These are phyloP conservation scores for Odocoileus virginianus DNA, from an alignment of 2,113 vertebrate genomes.

Conservation along the genomic window DNA sequence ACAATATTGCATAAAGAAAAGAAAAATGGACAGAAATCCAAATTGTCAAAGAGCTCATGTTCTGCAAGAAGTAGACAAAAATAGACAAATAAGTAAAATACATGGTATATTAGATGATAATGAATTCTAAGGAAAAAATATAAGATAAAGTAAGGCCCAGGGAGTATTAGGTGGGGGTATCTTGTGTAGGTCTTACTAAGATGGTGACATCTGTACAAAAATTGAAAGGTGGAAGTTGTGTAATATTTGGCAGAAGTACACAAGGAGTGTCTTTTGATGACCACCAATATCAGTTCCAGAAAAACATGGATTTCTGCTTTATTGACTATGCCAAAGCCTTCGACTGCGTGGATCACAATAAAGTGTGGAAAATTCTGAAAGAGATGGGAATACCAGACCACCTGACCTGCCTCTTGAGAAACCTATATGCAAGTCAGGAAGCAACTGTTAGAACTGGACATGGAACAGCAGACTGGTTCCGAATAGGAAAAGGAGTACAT, in stretches of 20 bases:
- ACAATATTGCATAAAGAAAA: not conserved
- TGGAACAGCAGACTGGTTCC: too few species aligned
- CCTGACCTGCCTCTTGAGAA: too few species aligned
- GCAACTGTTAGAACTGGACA: too few species aligned
- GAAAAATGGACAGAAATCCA: not conserved
- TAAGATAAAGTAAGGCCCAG: not conserved
- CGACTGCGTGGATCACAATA: too few species aligned
- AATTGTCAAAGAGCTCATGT: not conserved
- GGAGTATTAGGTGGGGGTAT: too few species aligned
- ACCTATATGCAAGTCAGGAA: too few species aligned
- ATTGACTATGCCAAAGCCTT: too few species aligned
- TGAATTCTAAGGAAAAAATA: not conserved
- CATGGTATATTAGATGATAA: not conserved
- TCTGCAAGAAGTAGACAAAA: not conserved
- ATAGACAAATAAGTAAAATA: not conserved
- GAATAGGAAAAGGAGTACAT: too few species aligned
- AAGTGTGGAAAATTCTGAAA: too few species aligned
- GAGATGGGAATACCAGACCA: too few species aligned
- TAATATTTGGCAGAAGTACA: not conserved
- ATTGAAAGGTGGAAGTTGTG: not conserved
- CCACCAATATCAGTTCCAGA: not conserved
- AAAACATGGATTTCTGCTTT: too few species aligned
- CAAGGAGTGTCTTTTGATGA: not conserved
- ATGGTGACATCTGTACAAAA: not conserved
- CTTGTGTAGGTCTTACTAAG: not conserved